These are phyloP conservation scores for Callithrix jacchus DNA, from an alignment of 2,113 vertebrate species.

Conservation along the genomic window DNA sequence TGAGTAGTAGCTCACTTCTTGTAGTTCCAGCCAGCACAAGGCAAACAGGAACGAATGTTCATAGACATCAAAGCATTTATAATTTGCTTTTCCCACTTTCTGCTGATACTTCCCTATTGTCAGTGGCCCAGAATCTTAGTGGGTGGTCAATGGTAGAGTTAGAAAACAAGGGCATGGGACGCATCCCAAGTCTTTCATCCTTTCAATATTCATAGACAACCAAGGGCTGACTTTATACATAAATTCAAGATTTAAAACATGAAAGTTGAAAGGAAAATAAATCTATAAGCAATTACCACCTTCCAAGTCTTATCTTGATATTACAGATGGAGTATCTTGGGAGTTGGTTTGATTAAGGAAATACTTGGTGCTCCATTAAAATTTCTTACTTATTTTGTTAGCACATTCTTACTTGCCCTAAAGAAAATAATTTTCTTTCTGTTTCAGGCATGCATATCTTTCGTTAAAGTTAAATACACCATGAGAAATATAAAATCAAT, in stretches of 20 bases:
- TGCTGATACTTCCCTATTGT: neutral
- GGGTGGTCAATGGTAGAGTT: neutral
- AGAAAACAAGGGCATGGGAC: neutral
- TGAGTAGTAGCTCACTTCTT: neutral
- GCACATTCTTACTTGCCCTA: neutral
- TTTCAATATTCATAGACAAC: neutral
- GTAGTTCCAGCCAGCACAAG: neutral
- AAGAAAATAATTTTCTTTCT: constrained; percentile 37
- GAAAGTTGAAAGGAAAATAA: neutral
- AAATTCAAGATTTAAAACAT: constrained; percentile 10
- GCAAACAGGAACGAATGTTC: neutral
- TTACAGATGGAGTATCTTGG: neutral
- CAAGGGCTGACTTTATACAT: neutral
- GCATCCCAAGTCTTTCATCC: neutral
- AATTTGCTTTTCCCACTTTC: neutral
- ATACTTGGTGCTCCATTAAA: constrained; percentile 12
- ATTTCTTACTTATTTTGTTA: constrained; percentile 47
- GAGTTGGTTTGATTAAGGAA: constrained; percentile 23
- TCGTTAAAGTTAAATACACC: constrained; percentile 38
- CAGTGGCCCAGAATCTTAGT: neutral
- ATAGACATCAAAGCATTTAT: neutral
- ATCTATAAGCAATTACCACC: neutral
- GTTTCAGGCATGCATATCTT: neutral
- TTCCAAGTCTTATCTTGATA: constrained; percentile 42
- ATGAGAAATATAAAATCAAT: constrained; percentile 3